Base-by-base conservation (phyloP, 2,797 vertebrate species). In the Cirrhinus mrigala region DNA sequence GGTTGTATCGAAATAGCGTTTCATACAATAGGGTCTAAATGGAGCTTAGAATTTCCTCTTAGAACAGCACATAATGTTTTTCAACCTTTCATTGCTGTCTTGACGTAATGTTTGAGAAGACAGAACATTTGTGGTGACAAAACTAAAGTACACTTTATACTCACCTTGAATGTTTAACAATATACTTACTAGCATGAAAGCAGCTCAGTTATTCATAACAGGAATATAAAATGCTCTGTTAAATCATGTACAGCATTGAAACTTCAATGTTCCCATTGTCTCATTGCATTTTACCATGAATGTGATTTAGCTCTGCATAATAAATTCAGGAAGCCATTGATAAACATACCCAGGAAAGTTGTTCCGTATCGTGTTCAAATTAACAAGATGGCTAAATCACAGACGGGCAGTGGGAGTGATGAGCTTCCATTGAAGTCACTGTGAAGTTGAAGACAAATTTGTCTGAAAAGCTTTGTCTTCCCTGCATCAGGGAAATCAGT, bases 401-500 rank as follows among this genome's bases (percentile, higher is more conserved):
- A 78, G 33, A 60, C 15, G 60, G n/a, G 37, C 33, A 44, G 54
- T 60, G 56, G 56, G n/a, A 46, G 37, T 78, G 76, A 78, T 60
- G n/a, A 27, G 37, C 76, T 79, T 79, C n/a, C 24, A 27, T 6
- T 79, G 15, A 46, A 78, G n/a, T 62, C 56, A 46, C 16, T 78
- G 40, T 82, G 54, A 73, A 29, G 33, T 71, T 29, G 46, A 71
- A 71, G 68, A 71, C 40, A 14, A 4, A 46, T 75, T 82, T 75
- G 5, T 64, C 27, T 64, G 58, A 52, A 83, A 64, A 50, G 48
- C 6, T 54, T 77, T 77, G 60, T 77, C 46, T 54, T 15, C 14
- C 12, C 18, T 76, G n/a, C 60, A 83, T 76, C 73, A 56, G 29
- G 62, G 48, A 44, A 77, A 77, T 52, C 73, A 27, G 60, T 68